phyloP scores from a whole-genome alignment of 2,797 vertebrate species.

The Gobio occitaniae region DNA sequence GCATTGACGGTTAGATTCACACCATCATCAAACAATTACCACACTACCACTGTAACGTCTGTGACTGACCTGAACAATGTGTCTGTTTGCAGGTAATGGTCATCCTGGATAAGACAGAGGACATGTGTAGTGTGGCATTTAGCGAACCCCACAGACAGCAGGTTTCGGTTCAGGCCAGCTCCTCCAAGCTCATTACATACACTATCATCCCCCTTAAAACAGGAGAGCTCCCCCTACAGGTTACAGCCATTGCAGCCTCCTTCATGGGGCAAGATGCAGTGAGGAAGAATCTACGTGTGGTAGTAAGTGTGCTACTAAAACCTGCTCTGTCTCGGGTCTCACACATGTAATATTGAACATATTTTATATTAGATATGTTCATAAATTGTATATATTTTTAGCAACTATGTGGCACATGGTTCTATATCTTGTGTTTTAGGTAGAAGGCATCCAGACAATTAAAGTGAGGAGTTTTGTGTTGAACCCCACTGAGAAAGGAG shows the following conservation, averaged over 20 bases:
- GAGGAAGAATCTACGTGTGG: constrained; percentile 84
- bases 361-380: neutral
- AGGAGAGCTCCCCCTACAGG: constrained; percentile 84
- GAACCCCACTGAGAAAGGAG: constrained; percentile 76
- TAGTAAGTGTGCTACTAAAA: constrained; percentile 79
- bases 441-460: constrained; percentile 86
- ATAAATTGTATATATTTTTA: neutral
- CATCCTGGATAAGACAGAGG: constrained; percentile 83
- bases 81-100: constrained; percentile 80
- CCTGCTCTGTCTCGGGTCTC: neutral
- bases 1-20: constrained; percentile 67
- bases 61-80: neutral
- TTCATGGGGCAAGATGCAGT: constrained; percentile 77
- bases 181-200: constrained; percentile 80
- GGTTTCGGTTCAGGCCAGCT: constrained; percentile 66
- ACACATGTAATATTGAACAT: neutral
- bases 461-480: constrained; percentile 78
- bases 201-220: constrained; percentile 83
- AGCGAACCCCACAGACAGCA: constrained; percentile 77
- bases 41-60: neutral
- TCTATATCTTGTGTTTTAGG: constrained; percentile 67
- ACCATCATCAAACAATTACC: neutral
- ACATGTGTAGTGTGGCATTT: constrained; percentile 87
- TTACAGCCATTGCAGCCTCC: constrained; percentile 77
- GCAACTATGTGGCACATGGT: too few relatives aligned